Evolutionary conservation across 2,797 vertebrate genomes (phyloP).

Genomic region (Peromyscus nudipes): DNA sequence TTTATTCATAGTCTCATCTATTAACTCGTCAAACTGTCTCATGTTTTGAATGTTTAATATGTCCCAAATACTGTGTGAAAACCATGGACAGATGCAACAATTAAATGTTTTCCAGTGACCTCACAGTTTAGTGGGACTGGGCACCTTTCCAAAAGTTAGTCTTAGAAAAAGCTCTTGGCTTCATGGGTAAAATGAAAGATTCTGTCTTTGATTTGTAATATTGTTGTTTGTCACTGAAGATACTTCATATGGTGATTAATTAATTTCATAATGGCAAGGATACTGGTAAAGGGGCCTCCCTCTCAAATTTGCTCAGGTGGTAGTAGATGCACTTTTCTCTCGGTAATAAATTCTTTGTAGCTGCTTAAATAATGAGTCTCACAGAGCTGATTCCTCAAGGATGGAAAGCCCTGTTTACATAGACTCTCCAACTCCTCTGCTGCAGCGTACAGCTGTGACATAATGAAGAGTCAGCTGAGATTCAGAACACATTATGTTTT

Average conservation of each 20-base stretch:
- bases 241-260: conserved; percentile 15
- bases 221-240: not conserved
- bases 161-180: conserved; percentile 33
- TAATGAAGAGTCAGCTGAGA: conserved; percentile 59
- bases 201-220: conserved; percentile 27
- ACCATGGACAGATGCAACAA: conserved; percentile 9
- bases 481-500: conserved; percentile 39
- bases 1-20: conserved; percentile 43
- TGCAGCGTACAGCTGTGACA: conserved; percentile 6
- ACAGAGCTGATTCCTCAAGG: not conserved
- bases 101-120: conserved; percentile 4
- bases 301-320: conserved; percentile 54
- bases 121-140: not conserved
- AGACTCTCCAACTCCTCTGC: not conserved
- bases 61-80: not conserved
- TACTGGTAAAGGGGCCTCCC: conserved; percentile 17
- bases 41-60: conserved; percentile 15
- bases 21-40: conserved; percentile 38
- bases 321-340: conserved; percentile 18
- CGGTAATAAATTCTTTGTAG: conserved; percentile 59
- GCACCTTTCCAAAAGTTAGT: conserved; percentile 4
- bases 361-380: conserved; percentile 31
- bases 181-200: conserved; percentile 9
- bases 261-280: conserved; percentile 57
- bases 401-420: conserved; percentile 52